Conservation (phyloP, 2,888 invertebrate species). For the Idaea aversata region DNA sequence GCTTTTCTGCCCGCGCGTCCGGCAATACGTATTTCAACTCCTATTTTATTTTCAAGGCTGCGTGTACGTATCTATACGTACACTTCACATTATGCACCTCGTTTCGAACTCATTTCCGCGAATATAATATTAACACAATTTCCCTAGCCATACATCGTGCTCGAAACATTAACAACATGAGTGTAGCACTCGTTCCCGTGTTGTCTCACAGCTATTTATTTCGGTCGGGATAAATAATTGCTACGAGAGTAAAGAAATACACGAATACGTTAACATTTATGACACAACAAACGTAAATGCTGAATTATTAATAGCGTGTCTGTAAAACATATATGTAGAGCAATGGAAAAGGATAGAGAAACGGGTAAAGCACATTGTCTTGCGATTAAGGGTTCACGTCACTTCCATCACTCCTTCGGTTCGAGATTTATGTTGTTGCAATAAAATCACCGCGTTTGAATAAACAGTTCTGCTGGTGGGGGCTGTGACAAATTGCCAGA, state of each 20-base stretch:
- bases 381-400: slow-evolving; percentile 61
- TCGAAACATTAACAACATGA: slow-evolving; percentile 23
- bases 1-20: slow-evolving; percentile 42
- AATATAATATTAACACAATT: slow-evolving; percentile 24
- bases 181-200: slow-evolving; percentile 25
- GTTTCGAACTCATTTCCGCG: slow-evolving; percentile 29
- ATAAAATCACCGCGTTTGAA: slow-evolving; percentile 77
- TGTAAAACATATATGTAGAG: slow-evolving; percentile 29
- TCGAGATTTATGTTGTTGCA: slow-evolving; percentile 74
- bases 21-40: slow-evolving; percentile 52
- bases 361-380: slow-evolving; percentile 45
- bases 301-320: slow-evolving; percentile 38
- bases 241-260: slow-evolving; percentile 25
- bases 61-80: slow-evolving; percentile 32
- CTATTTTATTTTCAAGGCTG: slow-evolving; percentile 48
- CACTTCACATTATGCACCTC: slow-evolving; percentile 41
- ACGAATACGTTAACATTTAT: slow-evolving; percentile 33
- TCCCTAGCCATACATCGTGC: slow-evolving; percentile 16
- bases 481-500: slow-evolving; percentile 71
- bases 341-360: slow-evolving; percentile 14
- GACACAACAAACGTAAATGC: slow-evolving; percentile 29
- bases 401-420: slow-evolving; percentile 61
- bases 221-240: slow-evolving; percentile 29
- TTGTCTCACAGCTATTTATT: slow-evolving; percentile 27
- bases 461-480: slow-evolving; percentile 66